These are phyloP conservation scores for Oenanthe oenanthe DNA, from an alignment of 2,113 vertebrate species.

Conservation along the genomic window DNA sequence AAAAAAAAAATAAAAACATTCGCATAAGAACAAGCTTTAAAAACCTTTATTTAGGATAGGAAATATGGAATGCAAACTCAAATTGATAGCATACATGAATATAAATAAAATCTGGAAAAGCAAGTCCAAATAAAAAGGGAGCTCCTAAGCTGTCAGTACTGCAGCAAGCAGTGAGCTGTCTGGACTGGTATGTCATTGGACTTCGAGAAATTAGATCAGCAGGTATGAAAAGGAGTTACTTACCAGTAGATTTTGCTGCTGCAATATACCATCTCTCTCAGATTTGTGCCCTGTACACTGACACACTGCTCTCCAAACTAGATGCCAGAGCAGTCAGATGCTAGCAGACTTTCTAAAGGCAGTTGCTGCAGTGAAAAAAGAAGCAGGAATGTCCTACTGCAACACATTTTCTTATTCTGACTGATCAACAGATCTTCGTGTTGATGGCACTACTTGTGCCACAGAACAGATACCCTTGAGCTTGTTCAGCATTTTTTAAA, in stretches of 20 bases:
- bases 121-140: conserved; percentile 31
- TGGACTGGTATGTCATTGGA: conserved; percentile 62
- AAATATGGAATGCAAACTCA: conserved; percentile 61
- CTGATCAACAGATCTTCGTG: background rate
- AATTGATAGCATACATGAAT: conserved; percentile 32
- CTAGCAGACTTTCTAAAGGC: background rate
- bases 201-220: conserved; percentile 67
- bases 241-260: conserved; percentile 30
- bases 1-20: conserved; percentile 49
- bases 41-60: conserved; percentile 7
- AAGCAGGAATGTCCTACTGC: background rate
- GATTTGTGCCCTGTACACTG: background rate
- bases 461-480: background rate
- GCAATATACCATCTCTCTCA: background rate
- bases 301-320: background rate
- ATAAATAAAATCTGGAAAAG: conserved; percentile 40
- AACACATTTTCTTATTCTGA: background rate
- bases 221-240: conserved; percentile 16
- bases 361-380: background rate
- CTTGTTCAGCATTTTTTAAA: background rate
- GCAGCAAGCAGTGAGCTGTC: background rate
- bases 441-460: background rate
- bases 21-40: conserved; percentile 39
- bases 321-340: background rate
- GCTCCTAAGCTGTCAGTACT: background rate